Conservation (phyloP, 2,113 vertebrate species). For the Phainopepla nitens region DNA sequence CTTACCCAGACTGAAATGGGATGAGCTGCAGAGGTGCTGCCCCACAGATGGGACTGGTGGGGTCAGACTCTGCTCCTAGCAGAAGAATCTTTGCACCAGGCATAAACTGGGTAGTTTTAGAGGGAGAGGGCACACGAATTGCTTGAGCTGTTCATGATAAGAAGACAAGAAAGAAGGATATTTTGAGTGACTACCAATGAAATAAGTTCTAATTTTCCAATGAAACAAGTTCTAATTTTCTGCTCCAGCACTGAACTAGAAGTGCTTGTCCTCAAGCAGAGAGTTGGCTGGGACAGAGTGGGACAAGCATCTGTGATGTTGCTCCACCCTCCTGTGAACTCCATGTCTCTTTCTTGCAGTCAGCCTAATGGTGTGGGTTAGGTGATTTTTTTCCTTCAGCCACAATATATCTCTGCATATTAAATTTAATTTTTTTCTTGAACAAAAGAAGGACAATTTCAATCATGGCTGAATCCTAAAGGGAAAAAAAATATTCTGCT, state of each 20-base stretch:
- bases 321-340: background rate
- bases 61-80: background rate
- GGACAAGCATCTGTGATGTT: background rate
- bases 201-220: background rate
- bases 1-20: background rate
- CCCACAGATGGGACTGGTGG: rapidly evolving
- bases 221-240: background rate
- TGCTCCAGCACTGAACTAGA: background rate
- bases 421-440: background rate
- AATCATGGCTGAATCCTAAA: background rate
- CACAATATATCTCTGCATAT: background rate
- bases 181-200: background rate
- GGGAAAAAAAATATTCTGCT: background rate
- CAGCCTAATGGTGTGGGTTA: background rate
- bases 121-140: background rate
- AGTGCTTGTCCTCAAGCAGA: background rate
- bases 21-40: background rate
- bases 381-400: background rate
- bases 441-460: background rate
- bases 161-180: background rate
- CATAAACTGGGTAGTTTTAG: background rate
- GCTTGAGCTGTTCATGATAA: background rate
- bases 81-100: background rate
- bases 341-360: background rate
- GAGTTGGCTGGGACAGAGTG: background rate